phyloP scores from a whole-genome alignment of 2,113 vertebrate genomes.

The Corynorhinus townsendii region DNA sequence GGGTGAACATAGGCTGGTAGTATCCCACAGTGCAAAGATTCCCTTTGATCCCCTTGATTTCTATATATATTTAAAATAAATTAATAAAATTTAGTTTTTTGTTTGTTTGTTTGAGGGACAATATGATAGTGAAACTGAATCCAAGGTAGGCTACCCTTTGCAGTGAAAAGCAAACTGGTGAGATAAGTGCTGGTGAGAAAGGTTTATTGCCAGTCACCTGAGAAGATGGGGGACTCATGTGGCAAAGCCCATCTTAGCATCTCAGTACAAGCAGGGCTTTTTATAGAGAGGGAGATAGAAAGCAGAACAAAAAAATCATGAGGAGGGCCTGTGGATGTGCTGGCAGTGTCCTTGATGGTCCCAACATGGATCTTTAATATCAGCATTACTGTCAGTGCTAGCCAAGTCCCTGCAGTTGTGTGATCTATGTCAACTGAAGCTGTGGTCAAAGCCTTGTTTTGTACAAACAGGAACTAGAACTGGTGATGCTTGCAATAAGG shows the following conservation, averaged over 20 bases:
- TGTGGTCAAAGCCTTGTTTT: not conserved
- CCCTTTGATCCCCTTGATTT: not conserved
- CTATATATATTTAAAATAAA: not conserved
- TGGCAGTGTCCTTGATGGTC: not conserved
- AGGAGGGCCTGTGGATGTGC: not conserved
- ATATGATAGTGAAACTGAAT: not conserved
- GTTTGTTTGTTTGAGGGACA: not conserved
- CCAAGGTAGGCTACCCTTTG: not conserved
- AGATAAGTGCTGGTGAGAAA: not conserved
- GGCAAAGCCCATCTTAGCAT: not conserved
- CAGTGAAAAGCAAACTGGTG: not conserved
- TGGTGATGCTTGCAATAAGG: not conserved
- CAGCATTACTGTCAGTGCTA: not conserved
- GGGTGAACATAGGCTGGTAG: not conserved
- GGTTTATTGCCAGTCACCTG: not conserved
- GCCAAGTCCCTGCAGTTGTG: not conserved
- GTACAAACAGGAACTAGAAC: not conserved
- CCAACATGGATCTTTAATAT: not conserved
- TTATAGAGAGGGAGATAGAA: not conserved
- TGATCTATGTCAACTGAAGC: not conserved
- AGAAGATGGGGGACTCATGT: not conserved
- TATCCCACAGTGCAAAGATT: not conserved
- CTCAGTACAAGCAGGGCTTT: not conserved
- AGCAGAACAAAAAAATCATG: not conserved
- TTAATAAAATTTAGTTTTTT: constrained; percentile 4